Evolutionary conservation across 2,113 vertebrate genomes (phyloP), one percentile per base, ranked within the genome.

Genomic region (Hemibagrus wyckioides): DNA sequence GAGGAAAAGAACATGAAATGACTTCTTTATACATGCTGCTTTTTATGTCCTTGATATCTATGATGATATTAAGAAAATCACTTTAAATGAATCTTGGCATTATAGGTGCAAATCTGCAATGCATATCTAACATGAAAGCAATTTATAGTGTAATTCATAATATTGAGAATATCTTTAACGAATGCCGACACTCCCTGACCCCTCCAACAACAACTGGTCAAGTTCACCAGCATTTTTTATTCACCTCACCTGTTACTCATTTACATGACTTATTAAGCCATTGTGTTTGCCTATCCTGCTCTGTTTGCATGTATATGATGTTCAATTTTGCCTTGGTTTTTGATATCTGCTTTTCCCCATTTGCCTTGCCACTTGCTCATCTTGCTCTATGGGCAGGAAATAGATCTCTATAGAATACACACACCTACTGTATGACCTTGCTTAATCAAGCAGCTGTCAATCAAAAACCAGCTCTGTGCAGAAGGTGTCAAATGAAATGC

Each of bases 371-470:
- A 11, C 50, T 33, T 21, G n/a, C 76, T 33, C 44, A 41, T 28
- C 36, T 71, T 39, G 33, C 67, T 33, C 30, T 65, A 21, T 25
- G 23, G 13, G 54, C 52, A 81, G 33, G n/a, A 67, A 81, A 57
- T 33, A 76, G 9, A 77, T 57, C 41, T 82, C 21, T 82, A 41
- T 21, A 57, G 39, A 52, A 48, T 48, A n/a, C 30, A 69, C 3
- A 28, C 0, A 5, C 4, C 44, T 28, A 41, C 7, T 17, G 1
- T 17, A 44, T 39, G 50, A 41, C 33, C 63, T 71, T 80, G 30
- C 41, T 71, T 44, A 71, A 82, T 86, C 79, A 87, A 59, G 67
- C 65, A 82, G 52, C 79, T 73, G 65, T 33, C 79, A 82, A 39
- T 59, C 50, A 86, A 79, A 57, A 2, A 14, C 50, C 2, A 25